A percentile compares a stretch with the other conserved stretches of the same genome.
These are phyloP conservation scores for Ypsolopha sequella DNA, from an alignment of 2,888 invertebrate species.

Conservation along the genomic window DNA sequence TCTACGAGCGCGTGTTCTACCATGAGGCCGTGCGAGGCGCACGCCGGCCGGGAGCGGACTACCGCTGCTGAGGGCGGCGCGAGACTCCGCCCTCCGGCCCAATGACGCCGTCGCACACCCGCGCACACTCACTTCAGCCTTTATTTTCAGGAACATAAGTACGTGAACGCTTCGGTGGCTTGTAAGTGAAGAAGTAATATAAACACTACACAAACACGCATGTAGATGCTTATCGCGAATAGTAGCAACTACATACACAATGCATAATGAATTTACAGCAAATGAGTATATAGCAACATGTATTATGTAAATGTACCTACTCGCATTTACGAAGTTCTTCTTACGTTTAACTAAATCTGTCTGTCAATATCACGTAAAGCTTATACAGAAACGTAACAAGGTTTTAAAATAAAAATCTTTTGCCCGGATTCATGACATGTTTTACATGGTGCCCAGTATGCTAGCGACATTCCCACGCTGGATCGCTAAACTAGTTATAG, in stretches of 20 bases:
- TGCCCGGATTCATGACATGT: no score
- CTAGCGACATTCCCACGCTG: no score
- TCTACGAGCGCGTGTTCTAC: slow-evolving; percentile 69
- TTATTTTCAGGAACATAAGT: slow-evolving; percentile 48
- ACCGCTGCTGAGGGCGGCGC: slow-evolving; percentile 54
- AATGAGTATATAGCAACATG: no score
- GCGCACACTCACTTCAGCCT: slow-evolving; percentile 41
- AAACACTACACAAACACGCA: neutral
- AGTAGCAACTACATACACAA: neutral
- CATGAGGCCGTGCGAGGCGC: slow-evolving; percentile 68
- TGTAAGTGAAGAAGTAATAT: neutral
- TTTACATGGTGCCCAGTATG: no score
- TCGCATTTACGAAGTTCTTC: no score
- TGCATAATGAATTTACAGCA: no score
- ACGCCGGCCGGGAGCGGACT: slow-evolving; percentile 61
- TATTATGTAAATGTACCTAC: no score
- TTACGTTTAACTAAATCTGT: no score
- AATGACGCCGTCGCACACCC: slow-evolving; percentile 58
- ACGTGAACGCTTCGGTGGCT: slow-evolving; percentile 13
- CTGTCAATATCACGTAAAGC: neutral
- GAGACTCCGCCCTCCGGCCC: slow-evolving; percentile 60
- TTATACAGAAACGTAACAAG: no score
- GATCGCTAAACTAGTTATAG: no score
- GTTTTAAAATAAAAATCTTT: no score
- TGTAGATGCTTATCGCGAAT: neutral